These are phyloP conservation scores for Actinemys pallida DNA, from an alignment of 2,113 vertebrate genomes.

Conservation along the genomic window DNA sequence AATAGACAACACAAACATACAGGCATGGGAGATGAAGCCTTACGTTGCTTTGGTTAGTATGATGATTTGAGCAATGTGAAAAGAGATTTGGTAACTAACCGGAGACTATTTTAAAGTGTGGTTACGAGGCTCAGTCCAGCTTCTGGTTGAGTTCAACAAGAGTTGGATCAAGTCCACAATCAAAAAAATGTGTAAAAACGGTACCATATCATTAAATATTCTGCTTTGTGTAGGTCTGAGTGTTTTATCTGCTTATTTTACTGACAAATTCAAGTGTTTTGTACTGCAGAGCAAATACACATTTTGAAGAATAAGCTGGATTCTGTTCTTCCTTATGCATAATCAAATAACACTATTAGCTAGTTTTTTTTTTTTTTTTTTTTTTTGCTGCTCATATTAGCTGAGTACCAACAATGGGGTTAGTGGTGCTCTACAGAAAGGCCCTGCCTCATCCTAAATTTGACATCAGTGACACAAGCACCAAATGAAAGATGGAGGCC, in stretches of 20 bases:
- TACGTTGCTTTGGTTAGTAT: slow-evolving; percentile 93
- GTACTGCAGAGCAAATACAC: background rate
- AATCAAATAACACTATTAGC: background rate
- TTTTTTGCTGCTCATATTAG: background rate
- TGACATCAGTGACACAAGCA: background rate
- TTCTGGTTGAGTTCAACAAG: background rate
- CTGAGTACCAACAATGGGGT: background rate
- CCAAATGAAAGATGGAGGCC: too few relatives aligned
- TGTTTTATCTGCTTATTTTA: background rate
- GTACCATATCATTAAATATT: background rate
- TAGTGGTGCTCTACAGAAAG: background rate
- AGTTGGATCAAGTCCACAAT: background rate
- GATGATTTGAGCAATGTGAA: background rate
- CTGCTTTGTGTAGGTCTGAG: fast-evolving
- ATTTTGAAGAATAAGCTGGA: background rate
- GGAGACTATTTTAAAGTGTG: background rate
- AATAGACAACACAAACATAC: slow-evolving; percentile 98
- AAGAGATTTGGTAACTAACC: background rate
- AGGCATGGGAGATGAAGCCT: slow-evolving; percentile 98
- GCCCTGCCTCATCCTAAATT: background rate
- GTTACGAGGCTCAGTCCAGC: background rate
- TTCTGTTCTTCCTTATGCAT: background rate
- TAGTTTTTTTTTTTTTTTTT: background rate
- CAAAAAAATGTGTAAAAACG: background rate
- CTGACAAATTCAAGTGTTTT: background rate